phyloP scores from a whole-genome alignment of 2,797 vertebrate species.

The Phaenicophaeus curvirostris region DNA sequence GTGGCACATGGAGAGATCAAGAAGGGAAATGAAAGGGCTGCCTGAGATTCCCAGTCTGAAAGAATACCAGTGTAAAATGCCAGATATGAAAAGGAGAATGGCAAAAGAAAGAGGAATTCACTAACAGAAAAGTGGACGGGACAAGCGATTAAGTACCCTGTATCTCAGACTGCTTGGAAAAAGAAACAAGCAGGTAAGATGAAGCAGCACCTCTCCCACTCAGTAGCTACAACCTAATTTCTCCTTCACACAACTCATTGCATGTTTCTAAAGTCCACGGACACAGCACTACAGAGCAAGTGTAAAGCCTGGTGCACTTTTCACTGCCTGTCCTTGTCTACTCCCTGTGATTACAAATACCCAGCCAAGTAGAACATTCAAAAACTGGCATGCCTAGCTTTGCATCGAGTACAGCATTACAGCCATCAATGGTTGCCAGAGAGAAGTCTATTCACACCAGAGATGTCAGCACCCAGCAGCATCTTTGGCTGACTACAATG shows the following conservation, averaged over 20 bases:
- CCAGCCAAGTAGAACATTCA: background rate
- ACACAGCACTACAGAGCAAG: background rate
- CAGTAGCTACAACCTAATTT: background rate
- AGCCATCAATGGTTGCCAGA: slow-evolving; percentile 3
- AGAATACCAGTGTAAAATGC: background rate
- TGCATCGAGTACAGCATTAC: background rate
- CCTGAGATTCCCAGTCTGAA: background rate
- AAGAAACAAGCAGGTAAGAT: background rate
- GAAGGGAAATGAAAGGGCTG: background rate
- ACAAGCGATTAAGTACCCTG: background rate
- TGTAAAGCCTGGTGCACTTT: background rate
- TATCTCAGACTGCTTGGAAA: background rate
- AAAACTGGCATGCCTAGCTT: background rate
- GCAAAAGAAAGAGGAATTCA: background rate
- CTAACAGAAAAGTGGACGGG: background rate
- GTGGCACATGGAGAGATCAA: background rate
- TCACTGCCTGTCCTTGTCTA: background rate
- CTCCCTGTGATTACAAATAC: background rate
- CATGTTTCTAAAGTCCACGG: accelerated
- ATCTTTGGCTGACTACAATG: slow-evolving; percentile 2
- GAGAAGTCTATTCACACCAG: slow-evolving; percentile 15
- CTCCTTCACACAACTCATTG: no score
- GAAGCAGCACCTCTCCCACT: background rate
- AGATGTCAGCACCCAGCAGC: background rate
- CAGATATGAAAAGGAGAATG: background rate